Conservation (phyloP, 2,797 vertebrate genomes). For the Bradypodion ventrale region DNA sequence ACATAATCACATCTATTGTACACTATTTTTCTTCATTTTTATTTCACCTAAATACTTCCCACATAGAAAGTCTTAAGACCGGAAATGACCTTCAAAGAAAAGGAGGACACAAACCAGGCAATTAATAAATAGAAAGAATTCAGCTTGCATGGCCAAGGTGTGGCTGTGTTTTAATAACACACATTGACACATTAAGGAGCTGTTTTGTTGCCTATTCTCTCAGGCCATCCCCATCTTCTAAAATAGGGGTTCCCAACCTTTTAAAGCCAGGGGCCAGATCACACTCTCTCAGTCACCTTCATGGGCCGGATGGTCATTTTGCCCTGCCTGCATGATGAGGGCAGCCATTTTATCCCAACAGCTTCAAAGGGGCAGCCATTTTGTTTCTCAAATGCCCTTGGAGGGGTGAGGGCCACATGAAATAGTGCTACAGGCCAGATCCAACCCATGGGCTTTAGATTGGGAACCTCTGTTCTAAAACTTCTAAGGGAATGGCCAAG, state of each 20-base stretch:
- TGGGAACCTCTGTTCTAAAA: too few relatives aligned
- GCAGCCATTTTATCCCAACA: too few relatives aligned
- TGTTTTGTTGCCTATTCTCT: neutral
- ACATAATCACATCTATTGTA: neutral
- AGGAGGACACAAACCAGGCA: neutral
- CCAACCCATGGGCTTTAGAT: too few relatives aligned
- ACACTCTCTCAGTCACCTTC: too few relatives aligned
- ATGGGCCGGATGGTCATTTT: too few relatives aligned
- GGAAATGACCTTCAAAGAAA: neutral
- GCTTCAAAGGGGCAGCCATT: too few relatives aligned
- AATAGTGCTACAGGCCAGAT: too few relatives aligned
- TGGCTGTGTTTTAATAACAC: conserved; percentile 17
- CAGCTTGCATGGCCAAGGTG: conserved; percentile 8
- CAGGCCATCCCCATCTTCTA: neutral
- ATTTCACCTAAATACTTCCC: neutral
- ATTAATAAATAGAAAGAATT: neutral
- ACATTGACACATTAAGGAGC: neutral
- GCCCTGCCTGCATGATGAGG: too few relatives aligned
- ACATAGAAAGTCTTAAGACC: neutral
- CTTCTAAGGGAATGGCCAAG: neutral
- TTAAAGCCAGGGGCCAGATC: too few relatives aligned
- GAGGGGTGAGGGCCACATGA: too few relatives aligned
- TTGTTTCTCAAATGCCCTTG: too few relatives aligned
- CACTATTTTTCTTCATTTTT: neutral
- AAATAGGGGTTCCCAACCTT: too few relatives aligned